Conservation (phyloP, 64 coral and sea anemone species). For the Catalaphyllia jardinei region DNA sequence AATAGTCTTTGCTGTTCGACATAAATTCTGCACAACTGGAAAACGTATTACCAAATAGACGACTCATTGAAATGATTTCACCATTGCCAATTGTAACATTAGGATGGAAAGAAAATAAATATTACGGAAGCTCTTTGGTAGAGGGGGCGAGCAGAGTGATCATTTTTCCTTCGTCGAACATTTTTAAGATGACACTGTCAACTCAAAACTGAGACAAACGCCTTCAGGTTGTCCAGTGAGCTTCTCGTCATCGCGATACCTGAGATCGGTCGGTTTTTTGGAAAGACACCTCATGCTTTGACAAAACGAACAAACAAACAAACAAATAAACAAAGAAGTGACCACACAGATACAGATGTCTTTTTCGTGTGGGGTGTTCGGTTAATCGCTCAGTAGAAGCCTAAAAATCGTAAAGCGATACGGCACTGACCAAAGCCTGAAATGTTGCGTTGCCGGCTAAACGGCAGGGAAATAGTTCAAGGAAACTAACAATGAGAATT, state of each 20-base stretch:
- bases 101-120: background rate
- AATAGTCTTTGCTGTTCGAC: conserved; percentile 17
- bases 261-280: background rate
- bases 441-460: no score
- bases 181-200: background rate
- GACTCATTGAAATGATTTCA: background rate
- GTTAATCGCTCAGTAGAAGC: no score
- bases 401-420: no score
- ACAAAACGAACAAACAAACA: no score
- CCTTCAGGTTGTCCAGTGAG: background rate
- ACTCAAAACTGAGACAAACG: background rate
- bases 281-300: no score
- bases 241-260: background rate
- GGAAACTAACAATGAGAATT: no score
- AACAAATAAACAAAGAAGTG: no score
- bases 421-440: no score
- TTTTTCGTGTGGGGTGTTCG: no score
- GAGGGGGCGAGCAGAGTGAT: background rate
- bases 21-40: background rate
- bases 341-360: no score
- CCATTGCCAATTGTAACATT: background rate
- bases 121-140: background rate
- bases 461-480: no score
- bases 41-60: background rate
- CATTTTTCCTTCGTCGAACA: background rate